Conservation (phyloP, 2,888 invertebrate genomes). For the Epsilonema sp. region DNA sequence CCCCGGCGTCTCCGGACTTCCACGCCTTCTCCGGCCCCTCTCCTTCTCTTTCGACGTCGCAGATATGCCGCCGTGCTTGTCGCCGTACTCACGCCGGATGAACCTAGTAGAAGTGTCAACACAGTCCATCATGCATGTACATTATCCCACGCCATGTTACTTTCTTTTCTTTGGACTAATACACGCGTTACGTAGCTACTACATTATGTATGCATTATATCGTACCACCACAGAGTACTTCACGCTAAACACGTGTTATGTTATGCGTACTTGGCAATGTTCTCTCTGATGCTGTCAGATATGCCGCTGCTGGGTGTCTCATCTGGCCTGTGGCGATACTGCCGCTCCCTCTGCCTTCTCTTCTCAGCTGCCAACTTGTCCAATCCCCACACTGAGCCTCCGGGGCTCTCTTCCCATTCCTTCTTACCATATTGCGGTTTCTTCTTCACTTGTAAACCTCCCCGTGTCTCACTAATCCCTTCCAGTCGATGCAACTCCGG, state of each 20-base stretch:
- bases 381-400: conserved; percentile 27
- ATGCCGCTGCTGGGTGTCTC: conserved; percentile 3
- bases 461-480: conserved; percentile 25
- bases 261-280: conserved; percentile 7
- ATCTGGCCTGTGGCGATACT: neutral
- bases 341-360: conserved; percentile 12
- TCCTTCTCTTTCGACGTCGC: neutral
- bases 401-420: neutral
- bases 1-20: no score
- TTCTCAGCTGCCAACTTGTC: conserved; percentile 30
- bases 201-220: no score
- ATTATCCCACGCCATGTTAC: no score
- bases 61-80: neutral
- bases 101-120: neutral
- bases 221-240: no score
- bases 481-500: conserved; percentile 24
- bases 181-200: neutral
- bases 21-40: neutral
- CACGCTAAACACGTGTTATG: no score
- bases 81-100: neutral
- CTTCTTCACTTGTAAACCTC: conserved; percentile 31
- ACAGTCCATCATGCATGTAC: no score
- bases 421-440: no score
- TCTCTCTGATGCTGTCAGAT: neutral
- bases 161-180: neutral